Evolutionary conservation across 2,888 invertebrate genomes (phyloP), one percentile per base, ranked within the genome.

Genomic region (Agonopterix arenella): DNA sequence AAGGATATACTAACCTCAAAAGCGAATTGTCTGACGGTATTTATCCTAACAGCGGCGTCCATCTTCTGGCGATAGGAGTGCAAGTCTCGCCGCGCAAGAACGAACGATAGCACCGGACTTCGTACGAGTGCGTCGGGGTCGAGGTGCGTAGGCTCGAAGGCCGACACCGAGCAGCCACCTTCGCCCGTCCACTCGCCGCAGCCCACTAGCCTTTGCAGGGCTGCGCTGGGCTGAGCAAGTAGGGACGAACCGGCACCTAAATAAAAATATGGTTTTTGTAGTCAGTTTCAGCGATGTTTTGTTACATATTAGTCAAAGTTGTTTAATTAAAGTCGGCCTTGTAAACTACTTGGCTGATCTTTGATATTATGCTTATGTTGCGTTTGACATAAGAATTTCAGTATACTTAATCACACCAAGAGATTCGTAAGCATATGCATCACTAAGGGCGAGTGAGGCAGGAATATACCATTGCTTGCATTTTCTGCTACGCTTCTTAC

Each of bases 141-240:
- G 10, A 90, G 80, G 0, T 60, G 67, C 0, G 81, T 77, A 0
- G 79, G 61, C 50, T 82, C 80, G 51, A 88, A 84, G 0, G 88
- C 86, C 1, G 86, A 86, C 4, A 88, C 77, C 0, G 68, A 58
- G 28, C 68, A 64, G 0, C 62, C 68, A 7, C 28, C 28, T 2
- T 73, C 74, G 7, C 63, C 63, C 7, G 57, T 53, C 57, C 62
- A 66, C 0, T 74, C 76, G 0, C 77, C 81, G 48, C 76, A 84
- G 2, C 86, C 81, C 43, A 95, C 95, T 59, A 97, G 86, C 61
- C 94, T 94, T 53, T 95, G 94, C 40, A 98, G 90, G 18, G 96
- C 95, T 16, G 95, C 93, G 43, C 98, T 98, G 1, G 98, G 98
- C 76, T 97, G 95, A 52, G 97, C 96, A 0, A 98, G 89, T 7